Base-by-base conservation (phyloP, 2,797 vertebrate species). In the Fistularia commersonii region DNA sequence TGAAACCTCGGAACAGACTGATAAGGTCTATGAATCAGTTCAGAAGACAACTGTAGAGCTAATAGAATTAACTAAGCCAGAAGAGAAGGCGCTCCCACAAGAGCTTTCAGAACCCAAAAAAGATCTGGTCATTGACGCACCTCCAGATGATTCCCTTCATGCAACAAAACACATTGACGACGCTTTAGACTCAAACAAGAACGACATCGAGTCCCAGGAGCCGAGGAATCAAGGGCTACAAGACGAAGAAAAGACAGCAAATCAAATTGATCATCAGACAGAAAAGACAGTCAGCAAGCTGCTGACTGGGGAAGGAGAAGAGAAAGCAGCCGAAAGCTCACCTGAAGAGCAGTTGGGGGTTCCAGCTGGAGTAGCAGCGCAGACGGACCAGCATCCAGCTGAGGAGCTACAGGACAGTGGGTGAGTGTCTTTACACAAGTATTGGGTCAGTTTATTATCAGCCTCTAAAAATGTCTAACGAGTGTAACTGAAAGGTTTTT, bases 371-470 rank as follows among this genome's bases (percentile, higher is more conserved):
- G 59, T 73, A 51, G 40, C 48, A 15, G 48, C 69, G 46, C 41
- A 61, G 34, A 35, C 23, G n/a, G 48, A 60, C 39, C 51, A 76
- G 44, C 66, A 67, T 41, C 56, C 51, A 13, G 45, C 53, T 50
- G 69, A 72, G 51, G 84, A 77, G 32, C 60, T 47, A 14, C 62
- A 57, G 13, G 68, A 84, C 48, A 72, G 45, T 6, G 61, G 80
- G 90, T 92, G 64, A 86, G 86, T 80, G 39, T 53, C n/a, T 46
- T 0, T 58, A 14, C 8, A 9, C 12, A 34, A 48, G 12, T 35
- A n/a, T 23, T 2, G 23, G 23, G 23, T 23, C 23, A 23, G 23
- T 23, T 2, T 23, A 23, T 23, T 23, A 23, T 23, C 23, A 23
- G 23, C 4, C 23, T 23, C 23, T 23, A 23, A 23, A 23, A 23